Base-by-base conservation (phyloP, 2,888 invertebrate species). In the Ectemnius lituratus region DNA sequence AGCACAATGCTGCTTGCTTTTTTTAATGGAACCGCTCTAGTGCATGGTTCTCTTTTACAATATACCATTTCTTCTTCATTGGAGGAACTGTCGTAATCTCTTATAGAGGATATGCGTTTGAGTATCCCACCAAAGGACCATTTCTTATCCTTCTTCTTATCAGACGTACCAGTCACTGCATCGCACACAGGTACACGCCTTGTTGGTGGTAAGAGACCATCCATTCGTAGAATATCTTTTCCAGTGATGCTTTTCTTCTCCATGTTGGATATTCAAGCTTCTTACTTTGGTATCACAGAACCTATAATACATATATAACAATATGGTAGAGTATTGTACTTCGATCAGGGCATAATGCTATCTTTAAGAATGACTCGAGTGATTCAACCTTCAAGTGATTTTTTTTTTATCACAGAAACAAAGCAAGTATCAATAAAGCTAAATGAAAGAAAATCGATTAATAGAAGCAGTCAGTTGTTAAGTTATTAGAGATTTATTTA, bases 121-220 rank as follows among this genome's bases (percentile, higher is more conserved):
- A 97, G 95, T 2, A 97, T 92, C 84, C 95, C 95, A 6, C 96
- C 96, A 58, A 97, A 93, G 8, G 95, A 95, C 96, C 96, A 97
- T 90, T 96, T 96, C 86, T 93, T 94, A 83, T 91, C 92, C 83
- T 94, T 95, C 84, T 94, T 94, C 85, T 93, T 93, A 78, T 93
- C 81, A 1, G 74, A 60, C 2, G 76, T 28, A 2, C 75, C 72
- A 20, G 80, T 66, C 11, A 79, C 79, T 0, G 78, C 78, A 56
- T 67, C 64, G 4, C 79, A 81, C 5, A 81, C 81, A 49, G 80
- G 73, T 13, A 80, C 18, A 4, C 85, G 85, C 23, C 78, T 72
- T 0, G 84, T 86, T 0, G 87, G 84, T 4, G 87, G 86, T 20
- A 85, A 63, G 20, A 86, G 76, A 62, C 86, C 86, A 20, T 85